Evolutionary conservation across 2,113 vertebrate genomes (phyloP), one percentile per base, ranked within the genome.

Genomic region (Cryptotis parvus): DNA sequence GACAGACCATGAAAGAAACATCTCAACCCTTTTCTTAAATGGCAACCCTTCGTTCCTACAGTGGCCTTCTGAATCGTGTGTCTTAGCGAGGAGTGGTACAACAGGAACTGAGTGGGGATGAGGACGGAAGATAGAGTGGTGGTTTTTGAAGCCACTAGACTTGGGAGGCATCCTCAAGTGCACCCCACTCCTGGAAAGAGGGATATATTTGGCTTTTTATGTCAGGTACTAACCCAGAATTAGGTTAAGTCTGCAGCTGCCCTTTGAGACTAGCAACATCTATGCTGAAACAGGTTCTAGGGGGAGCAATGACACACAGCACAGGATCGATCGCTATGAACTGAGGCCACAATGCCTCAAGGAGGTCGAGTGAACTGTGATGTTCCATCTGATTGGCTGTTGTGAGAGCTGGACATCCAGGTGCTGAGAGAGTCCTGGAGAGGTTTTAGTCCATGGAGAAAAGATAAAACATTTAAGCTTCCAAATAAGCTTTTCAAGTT

Each of bases 381-480:
- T 97, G 97, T 97, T 97, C 97, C 97, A 95, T 97, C 96, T 98
- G 97, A 97, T 95, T 97, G 97, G 97, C 96, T 97, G 98, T 97
- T 98, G 97, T 86, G 97, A 98, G 98, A 98, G 94, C 96, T 95
- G 79, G 88, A 96, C 97, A 97, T 98, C 97, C 98, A 97, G 97
- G 97, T 97, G 97, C 95, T 49, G 95, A 95, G 88, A 93, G 89
- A 89, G 96, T 96, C 92, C 96, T 93, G 96, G 96, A 95, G 96
- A 97, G 93, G 80, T 97, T 96, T 74, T 97, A 96, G 97, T 98
- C 97, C 95, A 84, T 95, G 95, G 94, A 98, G 97, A 97, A 98
- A 98, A 97, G 97, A 96, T 96, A 98, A 97, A 97, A 97, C 37
- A 65, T 97, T 96, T 98, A 97, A 97, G 97, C 97, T 98, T 98